Conservation (phyloP, 1,140 invertebrate genomes). For the Camponotus vicinus region DNA sequence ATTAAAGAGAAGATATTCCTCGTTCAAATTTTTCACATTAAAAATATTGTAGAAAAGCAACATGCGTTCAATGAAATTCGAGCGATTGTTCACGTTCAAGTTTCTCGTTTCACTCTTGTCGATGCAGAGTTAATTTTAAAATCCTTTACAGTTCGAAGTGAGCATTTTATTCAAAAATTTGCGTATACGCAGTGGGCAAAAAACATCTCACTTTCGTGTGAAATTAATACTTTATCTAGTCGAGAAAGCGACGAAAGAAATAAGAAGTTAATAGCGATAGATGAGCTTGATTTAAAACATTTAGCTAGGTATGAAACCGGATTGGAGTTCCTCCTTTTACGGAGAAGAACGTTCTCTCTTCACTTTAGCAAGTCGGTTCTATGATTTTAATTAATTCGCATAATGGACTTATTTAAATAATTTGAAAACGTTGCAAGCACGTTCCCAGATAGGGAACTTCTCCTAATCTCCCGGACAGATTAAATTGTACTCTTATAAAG, state of each 20-base stretch:
- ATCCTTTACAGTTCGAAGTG: slow-evolving; percentile 4
- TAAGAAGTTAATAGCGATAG: slow-evolving; percentile 10
- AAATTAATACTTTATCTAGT: slow-evolving; percentile 11
- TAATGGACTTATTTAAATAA: slow-evolving; percentile 63
- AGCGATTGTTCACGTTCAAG: neutral
- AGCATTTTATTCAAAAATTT: neutral
- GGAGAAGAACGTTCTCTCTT: neutral
- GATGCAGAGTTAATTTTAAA: neutral
- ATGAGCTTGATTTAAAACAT: neutral
- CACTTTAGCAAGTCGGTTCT: neutral
- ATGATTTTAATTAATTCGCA: slow-evolving; percentile 66
- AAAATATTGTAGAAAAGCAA: neutral
- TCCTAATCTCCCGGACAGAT: neutral
- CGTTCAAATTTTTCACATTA: neutral
- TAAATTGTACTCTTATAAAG: neutral
- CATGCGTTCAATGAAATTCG: neutral
- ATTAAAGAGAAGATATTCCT: slow-evolving; percentile 5
- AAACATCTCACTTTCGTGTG: neutral
- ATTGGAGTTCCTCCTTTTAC: neutral
- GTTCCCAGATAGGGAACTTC: neutral
- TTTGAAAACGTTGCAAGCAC: slow-evolving; percentile 7
- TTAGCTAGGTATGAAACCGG: neutral
- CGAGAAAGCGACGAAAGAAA: neutral
- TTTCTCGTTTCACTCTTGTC: neutral
- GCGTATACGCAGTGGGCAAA: neutral